Base-by-base conservation (phyloP, 2,113 vertebrate genomes). In the Hipposideros armiger region DNA sequence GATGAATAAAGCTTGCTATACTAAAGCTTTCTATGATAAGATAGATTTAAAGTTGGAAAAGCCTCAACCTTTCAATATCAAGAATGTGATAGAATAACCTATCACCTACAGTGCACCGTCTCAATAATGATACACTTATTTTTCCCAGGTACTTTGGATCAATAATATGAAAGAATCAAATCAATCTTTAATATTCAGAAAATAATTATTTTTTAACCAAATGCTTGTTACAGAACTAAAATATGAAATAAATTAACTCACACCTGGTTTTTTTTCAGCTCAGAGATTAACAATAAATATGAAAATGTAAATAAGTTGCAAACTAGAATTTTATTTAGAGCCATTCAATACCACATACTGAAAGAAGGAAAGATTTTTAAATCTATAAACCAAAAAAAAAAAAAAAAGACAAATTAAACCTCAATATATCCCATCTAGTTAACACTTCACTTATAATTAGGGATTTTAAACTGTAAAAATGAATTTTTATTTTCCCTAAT, bases 131-230 rank as follows among this genome's bases (percentile, higher is more conserved):
- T 36, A 32, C 40, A 19, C 7, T 3, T 52, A 13, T 3, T 78
- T 91, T 70, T 26, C 78, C 45, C 36, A 47, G 64, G 47, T 93
- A 45, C 11, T 87, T 58, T 91, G 50, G 26, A 76, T 58, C 24
- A 62, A 73, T 82, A 42, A 64, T 32, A 56, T 47, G 60, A 88
- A 60, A 83, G 14, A 93, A 76, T 76, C 66, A 66, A 87, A 50
- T 87, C 11, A 62, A 78, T 74, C 66, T 69, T 97, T 81, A 88
- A 93, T 80, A 70, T 16, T 52, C 42, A 86, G 77, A n/a, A 67
- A 86, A 87, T 3, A 92, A 95, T 30, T 47, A 45, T 80, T 4
- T 83, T 77, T 73, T 54, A 91, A 56, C n/a, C 45, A 73, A 87
- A 78, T 32, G 19, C 4, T 90, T 73, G 6, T 78, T 69, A n/a